phyloP scores from a whole-genome alignment of 2,888 invertebrate genomes.

The Dorcus parallelipipedus region DNA sequence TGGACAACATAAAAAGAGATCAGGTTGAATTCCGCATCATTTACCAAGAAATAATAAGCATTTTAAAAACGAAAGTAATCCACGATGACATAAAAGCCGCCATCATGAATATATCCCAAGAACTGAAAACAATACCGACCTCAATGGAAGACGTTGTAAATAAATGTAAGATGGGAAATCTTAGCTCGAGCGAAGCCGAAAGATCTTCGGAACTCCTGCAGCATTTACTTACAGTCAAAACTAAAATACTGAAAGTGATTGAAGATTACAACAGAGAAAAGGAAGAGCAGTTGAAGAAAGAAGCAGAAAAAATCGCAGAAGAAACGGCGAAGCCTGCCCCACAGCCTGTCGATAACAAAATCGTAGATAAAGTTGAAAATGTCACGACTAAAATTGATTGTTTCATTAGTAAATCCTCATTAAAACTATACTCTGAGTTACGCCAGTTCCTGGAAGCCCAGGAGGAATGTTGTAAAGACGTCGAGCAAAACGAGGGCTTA shows the following conservation, averaged over 20 bases:
- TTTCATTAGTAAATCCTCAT: constrained; percentile 54
- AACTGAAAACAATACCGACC: constrained; percentile 47
- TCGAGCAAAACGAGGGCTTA: constrained; percentile 57
- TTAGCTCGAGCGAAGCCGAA: constrained; percentile 53
- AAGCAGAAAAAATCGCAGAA: constrained; percentile 2
- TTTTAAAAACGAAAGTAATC: constrained; percentile 37
- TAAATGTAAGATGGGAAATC: constrained; percentile 47
- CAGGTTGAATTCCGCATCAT: constrained; percentile 56
- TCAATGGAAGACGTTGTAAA: constrained; percentile 52
- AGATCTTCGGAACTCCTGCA: constrained; percentile 32
- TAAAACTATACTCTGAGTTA: constrained; percentile 57
- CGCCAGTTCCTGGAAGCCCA: constrained; percentile 58
- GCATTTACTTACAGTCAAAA: constrained; percentile 19
- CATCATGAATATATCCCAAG: constrained; percentile 45
- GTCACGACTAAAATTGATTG: constrained; percentile 30
- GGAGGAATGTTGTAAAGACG: constrained; percentile 57
- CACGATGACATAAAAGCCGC: constrained; percentile 23
- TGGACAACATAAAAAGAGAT: constrained; percentile 57
- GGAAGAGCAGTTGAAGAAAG: constrained; percentile 32
- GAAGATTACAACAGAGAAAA: constrained; percentile 39
- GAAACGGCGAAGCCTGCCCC: background rate
- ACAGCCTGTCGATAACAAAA: background rate
- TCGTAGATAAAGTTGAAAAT: constrained; percentile 26
- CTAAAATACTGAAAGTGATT: constrained; percentile 30
- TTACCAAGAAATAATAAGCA: constrained; percentile 55